Evolutionary conservation across 2,113 vertebrate species (phyloP), one percentile per base, ranked within the genome.

Genomic region (Tychaedon coryphoeus): DNA sequence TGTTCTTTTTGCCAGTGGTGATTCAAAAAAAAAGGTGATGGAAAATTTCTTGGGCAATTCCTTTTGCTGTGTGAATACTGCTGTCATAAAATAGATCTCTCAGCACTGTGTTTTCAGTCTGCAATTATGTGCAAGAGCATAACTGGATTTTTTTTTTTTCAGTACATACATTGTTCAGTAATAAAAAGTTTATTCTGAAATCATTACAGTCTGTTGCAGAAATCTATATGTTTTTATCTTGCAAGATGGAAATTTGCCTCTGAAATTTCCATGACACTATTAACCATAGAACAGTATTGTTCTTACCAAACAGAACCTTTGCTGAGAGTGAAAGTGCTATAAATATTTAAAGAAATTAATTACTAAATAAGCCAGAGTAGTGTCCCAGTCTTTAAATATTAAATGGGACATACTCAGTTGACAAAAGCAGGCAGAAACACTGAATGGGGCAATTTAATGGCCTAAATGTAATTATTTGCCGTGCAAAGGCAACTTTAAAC

Each of bases 261-360:
- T 70, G 67, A 97, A 94, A 50, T 96, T 97, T 97, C 94, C 88
- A 64, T 96, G 78, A 76, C 90, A 57, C 64, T 72, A 87, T 93
- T 67, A 84, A 71, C 53, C 80, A 70, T 16, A 73, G 71, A 87
- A 81, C 31, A 79, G 45, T 84, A 86, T 91, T 90, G 77, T 96
- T 96, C 95, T 87, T 93, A 75, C 95, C 79, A 56, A 90, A 69
- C 48, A 88, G 78, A 91, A 43, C 45, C 69, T 56, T 94, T 92
- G 73, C 90, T 93, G 73, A 91, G 79, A 92, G 78, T 83, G 57
- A 24, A 76, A 95, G 61, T 40, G 42, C 89, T 96, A 97, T 97
- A 94, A 97, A 97, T 98, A 97, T 97, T 98, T 97, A 57, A 96
- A 94, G 88, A 78, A 90, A 89, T 56, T 17, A 91, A 96, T 96